Base-by-base conservation (phyloP, 2,888 invertebrate species). In the Lagria hirta region DNA sequence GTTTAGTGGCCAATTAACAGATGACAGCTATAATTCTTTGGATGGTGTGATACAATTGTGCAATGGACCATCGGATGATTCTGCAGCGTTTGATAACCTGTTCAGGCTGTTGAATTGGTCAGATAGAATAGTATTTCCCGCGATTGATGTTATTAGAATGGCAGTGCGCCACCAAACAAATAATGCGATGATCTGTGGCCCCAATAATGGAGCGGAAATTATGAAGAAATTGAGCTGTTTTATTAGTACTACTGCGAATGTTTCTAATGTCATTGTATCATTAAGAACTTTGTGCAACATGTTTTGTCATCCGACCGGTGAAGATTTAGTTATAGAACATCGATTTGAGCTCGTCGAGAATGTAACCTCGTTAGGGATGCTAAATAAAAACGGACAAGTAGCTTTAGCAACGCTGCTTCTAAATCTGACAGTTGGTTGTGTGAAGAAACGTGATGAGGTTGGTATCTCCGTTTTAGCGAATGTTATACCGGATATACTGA, bases 101-200 rank as follows among this genome's bases (percentile, higher is more conserved):
- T 81, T 82, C 61, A 74, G 75, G 60, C 72, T 85, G 58, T 68
- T 88, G 40, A 73, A 79, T 43, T 90, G 89, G 89, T 84, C 85
- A 20, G 77, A 81, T 71, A 84, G 88, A 63, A 79, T 84, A 50
- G 76, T 94, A 1, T 94, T 95, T 65, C 97, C 97, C 1, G 88
- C 86, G 3, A 71, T 98, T 54, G 97, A 98, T 65, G 75, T 96
- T 3, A 78, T 92, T 7, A 80, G 97, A 52, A 73, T 96, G 62
- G 88, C 89, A 0, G 79, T 95, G 21, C 80, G 89, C 27, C 48
- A 65, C 37, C 55, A 61, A 49, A 51, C 49, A 17, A 71, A 66
- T 49, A 83, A 83, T 51, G 79, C 80, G 59, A 73, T 78, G 2
- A 76, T 87, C 3, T 82, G 82, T 51, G 65, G 49, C 17, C 66